These are phyloP conservation scores for Parotocinclus haroldoi DNA, from an alignment of 2,797 vertebrate species.

Conservation along the genomic window DNA sequence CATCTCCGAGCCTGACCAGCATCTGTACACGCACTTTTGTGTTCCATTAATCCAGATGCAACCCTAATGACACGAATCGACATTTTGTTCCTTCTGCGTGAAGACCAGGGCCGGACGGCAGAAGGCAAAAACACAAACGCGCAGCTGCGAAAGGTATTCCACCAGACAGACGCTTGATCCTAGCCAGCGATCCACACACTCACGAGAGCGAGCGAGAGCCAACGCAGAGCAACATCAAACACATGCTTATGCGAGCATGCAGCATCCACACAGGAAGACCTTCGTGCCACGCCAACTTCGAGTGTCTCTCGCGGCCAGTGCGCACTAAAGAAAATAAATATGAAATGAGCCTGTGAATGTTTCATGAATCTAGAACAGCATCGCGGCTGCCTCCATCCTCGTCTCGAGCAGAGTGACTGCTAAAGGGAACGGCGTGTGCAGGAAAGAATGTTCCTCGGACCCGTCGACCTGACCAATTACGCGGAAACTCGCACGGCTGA, in stretches of 20 bases:
- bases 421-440: conserved; percentile 15
- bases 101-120: background rate
- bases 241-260: conserved; percentile 7
- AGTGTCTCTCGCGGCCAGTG: conserved; percentile 34
- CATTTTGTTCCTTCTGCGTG: too few species aligned
- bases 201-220: conserved; percentile 7
- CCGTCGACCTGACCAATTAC: conserved; percentile 27
- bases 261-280: background rate
- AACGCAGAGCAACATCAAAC: conserved; percentile 32
- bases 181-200: conserved; percentile 23
- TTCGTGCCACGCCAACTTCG: conserved; percentile 16
- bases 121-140: background rate
- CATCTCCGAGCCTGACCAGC: too few species aligned
- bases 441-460: conserved; percentile 13
- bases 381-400: too few species aligned
- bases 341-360: conserved; percentile 75
- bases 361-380: conserved; percentile 78
- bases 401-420: conserved; percentile 38
- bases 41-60: too few species aligned
- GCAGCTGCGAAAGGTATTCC: conserved; percentile 63
- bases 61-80: too few species aligned
- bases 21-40: too few species aligned
- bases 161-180: conserved; percentile 29
- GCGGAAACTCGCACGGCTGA: too few species aligned
- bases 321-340: conserved; percentile 67